Evolutionary conservation across 1,140 invertebrate genomes (phyloP), one percentile per base, ranked within the genome.

Genomic region (Euwallacea similis): DNA sequence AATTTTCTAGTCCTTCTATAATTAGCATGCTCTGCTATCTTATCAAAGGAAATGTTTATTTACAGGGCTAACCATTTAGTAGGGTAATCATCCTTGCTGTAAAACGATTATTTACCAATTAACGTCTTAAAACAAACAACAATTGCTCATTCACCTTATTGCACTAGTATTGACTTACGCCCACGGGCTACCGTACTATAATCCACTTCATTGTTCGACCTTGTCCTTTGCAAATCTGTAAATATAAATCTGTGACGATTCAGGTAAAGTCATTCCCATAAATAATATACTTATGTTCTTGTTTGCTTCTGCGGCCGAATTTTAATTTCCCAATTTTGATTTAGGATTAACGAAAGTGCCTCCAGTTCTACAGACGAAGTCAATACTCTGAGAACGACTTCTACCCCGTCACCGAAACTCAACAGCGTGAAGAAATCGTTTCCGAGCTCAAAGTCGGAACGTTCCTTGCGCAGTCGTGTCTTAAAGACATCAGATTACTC

Each of bases 401-500:
- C 10, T 42, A 0, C 47, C n/a, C 21, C 21, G 21, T 33, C 21
- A 33, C 21, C 21, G 21, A 42, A 63, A 68, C 64, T 44, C 16
- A 10, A 13, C 60, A 15, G 7, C 4, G 42, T 8, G 2, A 59
- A 58, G 69, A 63, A 62, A 47, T 43, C 56, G 10, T 16, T n/a
- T 42, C 21, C 58, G 33, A 9, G 46, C 42, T 54, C 11, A 7
- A 44, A 16, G 6, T 44, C 41, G 7, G 9, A 59, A 46, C 59
- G 33, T 7, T 54, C 42, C 33, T 21, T 71, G 8, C 55, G 70
- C 13, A 72, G 58, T 53, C 6, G 56, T 10, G 16, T 66, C n/a
- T 63, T 66, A 10, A 77, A 75, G 66, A 85, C 84, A 10, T 86
- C 85, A 7, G 84, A 85, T 74, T 86, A 86, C 76, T 85, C 84